These are phyloP conservation scores for Carcina quercana DNA, from an alignment of 2,888 invertebrate genomes.

Conservation along the genomic window DNA sequence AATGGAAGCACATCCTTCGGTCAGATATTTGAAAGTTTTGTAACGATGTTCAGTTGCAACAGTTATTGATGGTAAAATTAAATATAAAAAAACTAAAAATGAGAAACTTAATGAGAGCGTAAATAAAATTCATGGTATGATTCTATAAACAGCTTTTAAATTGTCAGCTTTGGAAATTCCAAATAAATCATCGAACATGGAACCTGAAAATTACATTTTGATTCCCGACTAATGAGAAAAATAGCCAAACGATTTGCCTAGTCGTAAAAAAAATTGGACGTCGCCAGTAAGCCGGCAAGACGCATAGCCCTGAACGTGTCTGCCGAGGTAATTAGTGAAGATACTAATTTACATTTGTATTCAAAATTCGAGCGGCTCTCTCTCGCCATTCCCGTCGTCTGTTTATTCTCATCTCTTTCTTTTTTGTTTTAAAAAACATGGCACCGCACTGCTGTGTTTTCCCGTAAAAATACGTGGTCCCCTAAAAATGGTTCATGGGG, in stretches of 20 bases:
- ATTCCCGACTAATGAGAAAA: slow-evolving; percentile 57
- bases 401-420: slow-evolving; percentile 70
- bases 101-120: no score
- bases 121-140: no score
- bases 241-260: slow-evolving; percentile 52
- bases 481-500: slow-evolving; percentile 60
- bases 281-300: slow-evolving; percentile 66
- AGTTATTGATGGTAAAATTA: no score
- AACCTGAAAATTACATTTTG: slow-evolving; percentile 44
- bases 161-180: no score
- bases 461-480: slow-evolving; percentile 63
- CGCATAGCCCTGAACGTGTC: slow-evolving; percentile 68
- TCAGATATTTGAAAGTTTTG: no score
- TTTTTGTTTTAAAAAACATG: slow-evolving; percentile 43
- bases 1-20: no score
- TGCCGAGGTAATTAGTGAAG: slow-evolving; percentile 71
- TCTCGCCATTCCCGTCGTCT: slow-evolving; percentile 69
- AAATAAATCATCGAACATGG: no score
- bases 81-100: no score
- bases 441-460: slow-evolving; percentile 73
- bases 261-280: slow-evolving; percentile 58
- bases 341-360: slow-evolving; percentile 76
- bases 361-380: slow-evolving; percentile 72
- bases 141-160: no score
- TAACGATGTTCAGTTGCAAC: no score